A percentile compares a stretch with the other conserved stretches of the same genome.
Evolutionary conservation across 2,888 invertebrate genomes (phyloP).

Genomic region (Blomia tropicalis): DNA sequence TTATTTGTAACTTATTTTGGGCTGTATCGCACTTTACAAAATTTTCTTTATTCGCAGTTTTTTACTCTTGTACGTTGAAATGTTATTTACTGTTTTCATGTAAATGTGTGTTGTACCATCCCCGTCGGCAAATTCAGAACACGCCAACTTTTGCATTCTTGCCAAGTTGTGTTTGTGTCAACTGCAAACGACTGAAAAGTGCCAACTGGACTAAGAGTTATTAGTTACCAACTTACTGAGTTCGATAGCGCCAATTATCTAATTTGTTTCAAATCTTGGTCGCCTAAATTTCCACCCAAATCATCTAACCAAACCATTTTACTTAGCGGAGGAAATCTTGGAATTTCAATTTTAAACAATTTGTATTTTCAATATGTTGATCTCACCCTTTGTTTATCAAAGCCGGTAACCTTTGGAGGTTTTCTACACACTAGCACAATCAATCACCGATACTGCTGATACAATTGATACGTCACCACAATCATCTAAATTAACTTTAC

Average conservation of each 20-base stretch:
- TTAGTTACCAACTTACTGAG: neutral
- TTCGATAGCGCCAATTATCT: neutral
- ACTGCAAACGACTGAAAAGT: neutral
- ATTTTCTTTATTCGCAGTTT: too few relatives aligned
- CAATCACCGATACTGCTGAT: neutral
- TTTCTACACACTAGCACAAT: neutral
- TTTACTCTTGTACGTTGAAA: too few relatives aligned
- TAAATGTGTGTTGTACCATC: too few relatives aligned
- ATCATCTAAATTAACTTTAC: conserved; percentile 1
- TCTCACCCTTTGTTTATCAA: neutral
- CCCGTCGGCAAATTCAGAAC: too few relatives aligned
- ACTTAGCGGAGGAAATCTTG: too few relatives aligned
- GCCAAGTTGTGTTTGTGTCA: neutral
- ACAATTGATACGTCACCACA: conserved; percentile 8
- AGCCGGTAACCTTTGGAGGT: neutral
- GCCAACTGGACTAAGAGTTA: neutral
- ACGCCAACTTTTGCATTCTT: neutral
- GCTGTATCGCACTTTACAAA: too few relatives aligned
- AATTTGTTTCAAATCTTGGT: too few relatives aligned
- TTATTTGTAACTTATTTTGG: too few relatives aligned
- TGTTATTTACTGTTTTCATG: too few relatives aligned
- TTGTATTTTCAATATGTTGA: neutral
- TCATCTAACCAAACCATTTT: too few relatives aligned
- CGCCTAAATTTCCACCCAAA: too few relatives aligned
- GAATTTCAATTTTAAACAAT: too few relatives aligned